Evolutionary conservation across 2,797 vertebrate genomes (phyloP), one percentile per base, ranked within the genome.

Genomic region (Rousettus madagascariensis): DNA sequence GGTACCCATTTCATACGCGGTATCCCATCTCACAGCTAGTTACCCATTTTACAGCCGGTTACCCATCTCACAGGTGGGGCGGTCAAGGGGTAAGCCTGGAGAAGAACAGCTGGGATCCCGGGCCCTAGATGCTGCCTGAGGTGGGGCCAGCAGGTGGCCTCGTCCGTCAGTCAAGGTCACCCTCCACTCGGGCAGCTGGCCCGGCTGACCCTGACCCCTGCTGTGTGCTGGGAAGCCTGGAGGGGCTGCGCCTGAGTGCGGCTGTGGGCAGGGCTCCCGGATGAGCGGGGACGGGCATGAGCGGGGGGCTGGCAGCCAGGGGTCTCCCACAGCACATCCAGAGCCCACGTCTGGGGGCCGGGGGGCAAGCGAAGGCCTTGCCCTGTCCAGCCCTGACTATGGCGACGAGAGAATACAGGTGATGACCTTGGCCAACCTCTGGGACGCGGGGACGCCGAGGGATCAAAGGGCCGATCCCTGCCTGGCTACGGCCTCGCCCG

Each of bases 381-480:
- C 88, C 75, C 72, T 63, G 41, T 33, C 65, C 53, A 86, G 86
- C 68, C 49, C 55, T 87, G 90, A 90, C 79, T 79, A 38, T 9
- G 41, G 84, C 55, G 46, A 91, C 59, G 83, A 94, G 92, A 69
- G 91, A 94, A 96, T 94, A 86, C 92, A 97, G 96, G 94, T 97
- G 96, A 95, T 91, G 97, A 97, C 97, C 97, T 97, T 96, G 96
- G 91, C 86, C 79, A 66, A 93, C 93, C 69, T 3, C 94, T 84
- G 89, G 97, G 97, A 96, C 88, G 15, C 55, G 88, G 96, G 95
- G 96, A 96, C 65, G 69, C 93, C 53, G 46, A 84, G 53, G 91
- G 96, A 97, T 98, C 97, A 98, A 98, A 97, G 95, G 75, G 86
- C 96, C 95, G 26, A 90, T 87, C 87, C 93, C 90, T 36, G 96